A percentile compares a stretch with the other conserved stretches of the same genome.
These are phyloP conservation scores for Ganaspis sp. DNA, from an alignment of 1,140 invertebrate genomes.

Conservation along the genomic window DNA sequence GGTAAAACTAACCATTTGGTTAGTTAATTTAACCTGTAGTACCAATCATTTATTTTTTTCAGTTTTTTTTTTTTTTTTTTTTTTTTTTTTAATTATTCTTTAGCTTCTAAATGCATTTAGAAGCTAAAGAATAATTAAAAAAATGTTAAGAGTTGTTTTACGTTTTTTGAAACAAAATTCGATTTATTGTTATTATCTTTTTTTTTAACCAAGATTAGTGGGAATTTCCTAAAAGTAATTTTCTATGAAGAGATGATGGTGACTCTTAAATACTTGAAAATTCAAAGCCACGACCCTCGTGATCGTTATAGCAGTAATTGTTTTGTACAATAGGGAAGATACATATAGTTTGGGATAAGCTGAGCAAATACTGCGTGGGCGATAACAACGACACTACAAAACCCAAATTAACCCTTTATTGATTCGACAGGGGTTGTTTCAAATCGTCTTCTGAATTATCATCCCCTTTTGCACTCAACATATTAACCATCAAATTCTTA, in stretches of 20 bases:
- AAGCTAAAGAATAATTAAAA: no score
- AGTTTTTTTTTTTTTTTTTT: no score
- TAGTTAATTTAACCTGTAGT: no score
- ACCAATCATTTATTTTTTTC: no score
- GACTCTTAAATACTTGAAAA: conserved; percentile 48
- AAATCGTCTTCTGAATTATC: conserved; percentile 50
- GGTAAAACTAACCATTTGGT: no score
- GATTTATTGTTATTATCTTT: no score
- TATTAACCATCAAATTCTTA: neutral
- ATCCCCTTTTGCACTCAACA: neutral
- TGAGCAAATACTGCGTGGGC: conserved; percentile 72
- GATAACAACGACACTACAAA: conserved; percentile 66
- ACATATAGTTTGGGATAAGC: conserved; percentile 61
- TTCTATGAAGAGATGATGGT: neutral
- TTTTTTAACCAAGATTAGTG: no score
- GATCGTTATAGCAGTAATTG: conserved; percentile 65
- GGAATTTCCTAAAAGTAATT: neutral
- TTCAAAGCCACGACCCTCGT: conserved; percentile 61
- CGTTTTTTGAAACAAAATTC: no score
- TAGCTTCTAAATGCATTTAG: no score
- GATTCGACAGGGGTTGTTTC: conserved; percentile 64
- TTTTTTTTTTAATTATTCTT: no score
- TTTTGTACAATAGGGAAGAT: conserved; percentile 61
- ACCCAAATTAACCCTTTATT: conserved; percentile 72
- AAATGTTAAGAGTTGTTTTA: no score